phyloP scores from a whole-genome alignment of 2,888 invertebrate genomes.

The Baccha elongata region DNA sequence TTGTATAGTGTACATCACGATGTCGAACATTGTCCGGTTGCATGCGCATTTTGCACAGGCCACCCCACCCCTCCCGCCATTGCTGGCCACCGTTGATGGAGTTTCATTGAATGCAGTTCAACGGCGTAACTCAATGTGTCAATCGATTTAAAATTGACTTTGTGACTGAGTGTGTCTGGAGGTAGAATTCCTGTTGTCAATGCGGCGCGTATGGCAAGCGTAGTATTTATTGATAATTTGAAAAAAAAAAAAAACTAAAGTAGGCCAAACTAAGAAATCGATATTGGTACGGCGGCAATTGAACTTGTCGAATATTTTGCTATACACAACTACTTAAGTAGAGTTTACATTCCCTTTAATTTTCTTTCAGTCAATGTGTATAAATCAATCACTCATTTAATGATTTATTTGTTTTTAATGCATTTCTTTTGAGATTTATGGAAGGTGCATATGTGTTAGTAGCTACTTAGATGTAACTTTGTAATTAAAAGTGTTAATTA shows the following conservation, averaged over 20 bases:
- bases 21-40: conserved; percentile 28
- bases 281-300: background rate
- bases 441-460: no score
- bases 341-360: background rate
- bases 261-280: conserved; percentile 46
- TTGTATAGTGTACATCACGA: conserved; percentile 45
- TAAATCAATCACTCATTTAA: no score
- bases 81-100: background rate
- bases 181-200: conserved; percentile 59
- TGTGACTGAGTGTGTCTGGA: conserved; percentile 66
- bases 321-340: background rate
- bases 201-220: conserved; percentile 27
- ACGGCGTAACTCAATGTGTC: conserved; percentile 68
- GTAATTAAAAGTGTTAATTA: no score
- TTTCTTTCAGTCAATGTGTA: background rate
- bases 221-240: conserved; percentile 58
- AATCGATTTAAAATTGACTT: conserved; percentile 69
- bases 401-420: no score
- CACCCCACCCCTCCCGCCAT: no score
- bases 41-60: conserved; percentile 25
- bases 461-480: no score
- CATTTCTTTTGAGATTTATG: no score
- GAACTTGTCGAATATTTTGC: background rate
- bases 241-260: conserved; percentile 44
- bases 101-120: conserved; percentile 52